A percentile compares a stretch with the other conserved stretches of the same genome.
Conservation (phyloP, 2,797 vertebrate species). For the Argya squamiceps region DNA sequence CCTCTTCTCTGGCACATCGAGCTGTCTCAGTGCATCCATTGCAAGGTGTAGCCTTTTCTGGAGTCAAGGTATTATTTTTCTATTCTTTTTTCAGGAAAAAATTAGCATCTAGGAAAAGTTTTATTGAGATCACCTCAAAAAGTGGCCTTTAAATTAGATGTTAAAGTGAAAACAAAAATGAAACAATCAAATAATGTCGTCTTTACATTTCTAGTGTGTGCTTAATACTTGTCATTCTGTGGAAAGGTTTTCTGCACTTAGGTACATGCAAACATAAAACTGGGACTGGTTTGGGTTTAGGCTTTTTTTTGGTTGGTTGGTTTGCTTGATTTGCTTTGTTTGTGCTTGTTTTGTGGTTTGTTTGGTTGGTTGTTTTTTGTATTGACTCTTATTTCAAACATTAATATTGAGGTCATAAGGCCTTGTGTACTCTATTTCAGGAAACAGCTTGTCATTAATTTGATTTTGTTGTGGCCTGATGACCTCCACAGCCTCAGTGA, state of each 20-base stretch:
- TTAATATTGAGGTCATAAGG: background rate
- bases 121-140: background rate
- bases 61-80: background rate
- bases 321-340: background rate
- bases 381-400: background rate
- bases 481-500: background rate
- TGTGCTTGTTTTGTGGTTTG: background rate
- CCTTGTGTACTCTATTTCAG: background rate
- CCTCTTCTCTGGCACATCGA: background rate
- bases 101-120: background rate
- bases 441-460: background rate
- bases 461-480: background rate
- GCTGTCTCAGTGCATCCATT: background rate
- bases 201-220: background rate
- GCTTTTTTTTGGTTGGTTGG: background rate
- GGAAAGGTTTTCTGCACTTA: background rate
- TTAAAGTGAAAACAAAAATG: background rate
- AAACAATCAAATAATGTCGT: background rate
- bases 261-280: background rate
- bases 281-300: background rate
- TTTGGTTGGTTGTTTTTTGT: accelerated
- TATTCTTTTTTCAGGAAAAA: background rate
- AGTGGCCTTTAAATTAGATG: background rate
- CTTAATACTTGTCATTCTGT: background rate
- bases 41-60: background rate